Evolutionary conservation across 2,888 invertebrate genomes (phyloP), one percentile per base, ranked within the genome.

Genomic region (Papilio demoleus): DNA sequence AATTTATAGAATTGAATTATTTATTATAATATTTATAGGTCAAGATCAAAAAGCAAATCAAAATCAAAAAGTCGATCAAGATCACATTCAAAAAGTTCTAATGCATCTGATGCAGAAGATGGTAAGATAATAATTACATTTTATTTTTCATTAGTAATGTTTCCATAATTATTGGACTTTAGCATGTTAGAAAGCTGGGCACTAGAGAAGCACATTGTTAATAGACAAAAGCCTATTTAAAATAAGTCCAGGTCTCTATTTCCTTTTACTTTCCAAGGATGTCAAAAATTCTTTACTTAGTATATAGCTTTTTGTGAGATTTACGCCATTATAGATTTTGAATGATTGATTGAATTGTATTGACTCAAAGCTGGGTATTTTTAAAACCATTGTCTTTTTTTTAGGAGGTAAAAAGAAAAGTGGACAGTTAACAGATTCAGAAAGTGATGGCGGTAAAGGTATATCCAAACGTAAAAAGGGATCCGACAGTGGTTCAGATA

Each of bases 371-470:
- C 24, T 1, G 19, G 0, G 5, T 24, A 14, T 36, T 59, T 63
- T 47, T 31, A 34, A 34, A 45, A n/a, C n/a, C n/a, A n/a, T 64
- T 12, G 4, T 31, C 2, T 42, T 6, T 42, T 60, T 34, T 42
- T 50, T 53, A 68, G 67, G 78, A 24, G 80, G 86, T 24, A 89
- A 88, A 79, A 93, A 86, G 83, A 93, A 87, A 77, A 86, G 90
- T 0, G 90, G 91, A 2, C 90, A 93, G 0, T 76, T 93, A 5
- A 92, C 93, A 0, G 94, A 92, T 12, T 94, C 94, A 0, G 94
- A 94, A 4, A 90, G 90, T 53, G 92, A 90, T 0, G 93, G 84
- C 1, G 79, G 76, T 0, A 90, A 87, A 59, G 78, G 72, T 34
- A 81, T 81, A 0, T 78, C 87, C 6, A 86, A 92, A 72, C 86